Percentiles rank a stretch among this genome's conserved stretches.
These are phyloP conservation scores for Tetragonisca angustula DNA, from an alignment of 2,888 invertebrate species.

Conservation along the genomic window DNA sequence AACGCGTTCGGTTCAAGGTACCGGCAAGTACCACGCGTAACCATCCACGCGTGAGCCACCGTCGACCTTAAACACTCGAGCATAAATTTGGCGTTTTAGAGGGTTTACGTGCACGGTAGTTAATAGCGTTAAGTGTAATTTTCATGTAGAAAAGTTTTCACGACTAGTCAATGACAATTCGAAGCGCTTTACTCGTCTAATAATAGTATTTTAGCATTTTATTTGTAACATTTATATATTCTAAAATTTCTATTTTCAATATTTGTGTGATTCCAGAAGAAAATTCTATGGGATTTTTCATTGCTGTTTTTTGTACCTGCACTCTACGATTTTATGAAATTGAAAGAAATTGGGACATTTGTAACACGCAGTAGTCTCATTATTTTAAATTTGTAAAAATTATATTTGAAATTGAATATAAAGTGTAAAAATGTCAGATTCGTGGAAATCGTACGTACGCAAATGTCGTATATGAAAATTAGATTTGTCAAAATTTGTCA, in stretches of 20 bases:
- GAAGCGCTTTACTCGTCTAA: no score
- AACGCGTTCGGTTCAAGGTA: not conserved
- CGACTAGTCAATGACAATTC: not conserved
- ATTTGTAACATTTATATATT: not conserved
- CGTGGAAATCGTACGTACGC: no score
- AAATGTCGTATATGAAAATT: no score
- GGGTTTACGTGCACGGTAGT: not conserved
- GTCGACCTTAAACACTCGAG: not conserved
- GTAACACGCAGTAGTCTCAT: not conserved
- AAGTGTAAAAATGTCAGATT: not conserved
- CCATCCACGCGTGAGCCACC: not conserved
- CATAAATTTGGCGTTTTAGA: not conserved
- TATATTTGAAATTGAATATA: not conserved
- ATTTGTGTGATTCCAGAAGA: not conserved
- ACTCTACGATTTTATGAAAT: not conserved
- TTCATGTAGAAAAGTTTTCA: not conserved
- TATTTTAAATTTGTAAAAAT: not conserved
- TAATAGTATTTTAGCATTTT: no score
- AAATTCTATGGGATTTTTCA: not conserved
- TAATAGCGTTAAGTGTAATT: not conserved
- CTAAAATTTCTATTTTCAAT: not conserved
- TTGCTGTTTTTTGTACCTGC: not conserved
- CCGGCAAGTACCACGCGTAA: not conserved
- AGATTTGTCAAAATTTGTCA: no score
- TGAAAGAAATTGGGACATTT: not conserved